Evolutionary conservation across 2,797 vertebrate species (phyloP).

Genomic region (Poeciliopsis gracilis): DNA sequence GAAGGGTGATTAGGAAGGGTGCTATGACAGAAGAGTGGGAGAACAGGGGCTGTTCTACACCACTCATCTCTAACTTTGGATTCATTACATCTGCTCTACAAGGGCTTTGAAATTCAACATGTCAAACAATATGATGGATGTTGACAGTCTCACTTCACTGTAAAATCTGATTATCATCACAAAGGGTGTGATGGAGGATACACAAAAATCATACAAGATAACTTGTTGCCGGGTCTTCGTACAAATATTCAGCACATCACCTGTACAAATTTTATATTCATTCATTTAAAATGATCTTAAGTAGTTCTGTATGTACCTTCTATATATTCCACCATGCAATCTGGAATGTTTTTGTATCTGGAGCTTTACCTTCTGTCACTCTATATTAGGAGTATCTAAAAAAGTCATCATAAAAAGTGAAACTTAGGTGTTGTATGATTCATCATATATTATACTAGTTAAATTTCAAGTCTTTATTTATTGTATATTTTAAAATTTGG

Average conservation of each 20-base stretch:
- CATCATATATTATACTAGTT: not conserved
- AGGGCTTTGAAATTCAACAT: conserved; percentile 59
- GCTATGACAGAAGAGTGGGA: conserved; percentile 57
- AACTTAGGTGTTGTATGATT: not conserved
- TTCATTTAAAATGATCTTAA: not conserved
- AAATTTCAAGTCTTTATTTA: not conserved
- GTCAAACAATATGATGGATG: conserved; percentile 58
- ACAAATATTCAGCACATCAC: not conserved
- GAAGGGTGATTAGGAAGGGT: conserved; percentile 71
- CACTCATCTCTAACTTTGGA: conserved; percentile 57
- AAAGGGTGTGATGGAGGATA: conserved; percentile 47
- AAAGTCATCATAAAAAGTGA: not conserved
- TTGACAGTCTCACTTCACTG: conserved; percentile 44
- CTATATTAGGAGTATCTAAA: not conserved
- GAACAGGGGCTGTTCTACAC: conserved; percentile 48
- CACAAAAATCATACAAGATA: conserved; percentile 35
- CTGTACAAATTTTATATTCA: not conserved
- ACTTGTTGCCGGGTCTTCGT: conserved; percentile 6
- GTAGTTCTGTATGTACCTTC: not conserved
- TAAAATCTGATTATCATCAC: conserved; percentile 63
- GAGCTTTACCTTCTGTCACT: not conserved
- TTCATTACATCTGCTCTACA: conserved; percentile 59
- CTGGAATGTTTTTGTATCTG: not conserved
- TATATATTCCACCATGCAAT: not conserved
- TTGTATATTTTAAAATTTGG: not conserved